A percentile compares a stretch with the other conserved stretches of the same genome.
These are phyloP conservation scores for Polypedilum pembai DNA, from an alignment of 1,140 invertebrate genomes.

Conservation along the genomic window DNA sequence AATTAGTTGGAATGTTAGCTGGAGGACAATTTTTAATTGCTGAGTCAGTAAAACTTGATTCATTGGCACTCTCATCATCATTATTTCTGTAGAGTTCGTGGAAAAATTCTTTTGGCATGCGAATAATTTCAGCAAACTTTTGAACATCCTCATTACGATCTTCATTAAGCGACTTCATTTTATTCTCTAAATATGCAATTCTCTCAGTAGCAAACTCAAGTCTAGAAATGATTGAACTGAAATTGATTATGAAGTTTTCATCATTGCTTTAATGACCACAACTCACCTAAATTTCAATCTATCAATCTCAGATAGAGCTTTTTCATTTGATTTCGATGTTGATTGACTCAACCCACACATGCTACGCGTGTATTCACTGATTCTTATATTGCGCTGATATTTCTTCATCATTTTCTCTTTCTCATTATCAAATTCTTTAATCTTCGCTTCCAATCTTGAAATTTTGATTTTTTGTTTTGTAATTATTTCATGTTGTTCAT, in stretches of 20 bases:
- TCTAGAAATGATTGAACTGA: conserved; percentile 31
- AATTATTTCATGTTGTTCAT: conserved; percentile 40
- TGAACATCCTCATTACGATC: conserved; percentile 31
- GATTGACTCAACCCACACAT: conserved; percentile 35
- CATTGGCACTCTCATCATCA: too few relatives aligned
- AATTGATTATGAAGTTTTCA: conserved; percentile 16
- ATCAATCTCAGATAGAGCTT: background rate
- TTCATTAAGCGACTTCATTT: conserved; percentile 35
- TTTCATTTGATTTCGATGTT: background rate
- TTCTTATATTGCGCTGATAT: conserved; percentile 39
- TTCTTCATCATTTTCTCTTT: conserved; percentile 48
- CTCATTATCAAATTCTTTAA: conserved; percentile 49
- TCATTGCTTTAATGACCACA: background rate
- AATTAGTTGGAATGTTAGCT: too few relatives aligned
- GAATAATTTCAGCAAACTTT: background rate
- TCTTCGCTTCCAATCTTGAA: conserved; percentile 35
- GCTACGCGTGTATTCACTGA: conserved; percentile 40
- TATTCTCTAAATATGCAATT: conserved; percentile 37
- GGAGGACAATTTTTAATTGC: too few relatives aligned
- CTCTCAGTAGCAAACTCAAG: conserved; percentile 40
- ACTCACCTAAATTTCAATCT: background rate
- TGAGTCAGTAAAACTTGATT: too few relatives aligned
- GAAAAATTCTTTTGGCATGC: background rate
- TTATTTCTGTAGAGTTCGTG: background rate
- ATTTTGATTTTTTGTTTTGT: conserved; percentile 23